Base-by-base conservation (phyloP, 2,797 vertebrate species). In the Sebastes oblongus region DNA sequence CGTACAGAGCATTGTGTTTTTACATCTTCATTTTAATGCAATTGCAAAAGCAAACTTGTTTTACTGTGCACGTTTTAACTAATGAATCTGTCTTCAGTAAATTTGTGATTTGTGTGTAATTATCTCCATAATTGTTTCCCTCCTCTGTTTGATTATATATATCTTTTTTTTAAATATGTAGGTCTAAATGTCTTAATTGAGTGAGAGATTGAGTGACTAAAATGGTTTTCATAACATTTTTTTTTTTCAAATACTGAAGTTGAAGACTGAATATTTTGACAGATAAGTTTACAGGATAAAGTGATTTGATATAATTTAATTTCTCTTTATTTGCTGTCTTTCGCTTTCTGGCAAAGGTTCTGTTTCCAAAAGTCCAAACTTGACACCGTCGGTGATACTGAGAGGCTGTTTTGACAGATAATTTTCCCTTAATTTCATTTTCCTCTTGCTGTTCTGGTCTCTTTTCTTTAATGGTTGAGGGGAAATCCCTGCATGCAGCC, bases 1-100 rank as follows among this genome's bases (percentile, higher is more conserved):
- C 97, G 98, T 95, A 59, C 42, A 8, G 7, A 10, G 16, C 16
- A 52, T 20, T 13, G 32, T 13, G 32, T 64, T 36, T 36, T 24
- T 20, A 2, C 5, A 29, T 16, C n/a, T 75, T 50, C 29, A 29
- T 59, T 72, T 29, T 34, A 66, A 69, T 68, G 34, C 9, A 25
- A 11, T 4, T 39, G 22, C 4, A 56, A 22, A 52, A 58, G 18
- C 16, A 32, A 59, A 4, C 2, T 39, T 39, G 36, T 39, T 39
- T 14, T 39, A 39, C 36, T 39, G 36, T 14, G 54, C 4, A 22
- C 36, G 27, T 52, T 65, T 39, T 39, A 39, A 39, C 36, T 39
- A 39, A 39, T 39, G 36, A 39, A 39, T 39, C 36, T 39, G 36
- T 39, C 36, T 14, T 14, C 27, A n/a, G 30, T 30, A 46, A 14